Evolutionary conservation across 2,888 invertebrate species (phyloP).

Genomic region (Meandrusa payeni): DNA sequence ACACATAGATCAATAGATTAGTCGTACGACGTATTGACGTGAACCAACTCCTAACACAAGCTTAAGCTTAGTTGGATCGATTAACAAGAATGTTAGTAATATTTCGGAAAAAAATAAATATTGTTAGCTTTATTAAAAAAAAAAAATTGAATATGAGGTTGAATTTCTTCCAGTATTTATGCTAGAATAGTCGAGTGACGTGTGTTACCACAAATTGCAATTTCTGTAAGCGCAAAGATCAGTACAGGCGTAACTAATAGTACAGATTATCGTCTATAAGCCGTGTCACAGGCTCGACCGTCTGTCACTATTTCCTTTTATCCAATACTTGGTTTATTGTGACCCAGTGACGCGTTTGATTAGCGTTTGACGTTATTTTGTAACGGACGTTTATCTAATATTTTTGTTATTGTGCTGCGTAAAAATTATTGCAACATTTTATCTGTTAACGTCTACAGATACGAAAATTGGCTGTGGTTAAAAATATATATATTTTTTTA

Average conservation of each 20-base stretch:
- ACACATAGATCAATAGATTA: too few relatives aligned
- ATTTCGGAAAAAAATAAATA: too few relatives aligned
- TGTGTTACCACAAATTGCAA: conserved; percentile 17
- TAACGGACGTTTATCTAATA: conserved; percentile 26
- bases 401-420: neutral
- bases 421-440: neutral
- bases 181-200: neutral
- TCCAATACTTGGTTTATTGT: conserved; percentile 27
- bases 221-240: conserved; percentile 16
- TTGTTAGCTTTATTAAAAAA: too few relatives aligned
- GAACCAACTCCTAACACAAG: too few relatives aligned
- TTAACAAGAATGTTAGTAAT: too few relatives aligned
- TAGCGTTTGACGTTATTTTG: conserved; percentile 28
- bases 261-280: conserved; percentile 9
- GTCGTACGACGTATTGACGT: too few relatives aligned
- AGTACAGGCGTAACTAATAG: conserved; percentile 10
- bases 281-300: conserved; percentile 18
- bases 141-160: neutral
- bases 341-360: conserved; percentile 29
- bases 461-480: too few relatives aligned
- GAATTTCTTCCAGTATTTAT: too few relatives aligned
- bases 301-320: conserved; percentile 25
- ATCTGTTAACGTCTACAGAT: too few relatives aligned
- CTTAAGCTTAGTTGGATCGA: too few relatives aligned
- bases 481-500: too few relatives aligned